These are phyloP conservation scores for Calosoma granatense DNA, from an alignment of 1,140 invertebrate species.

Conservation along the genomic window DNA sequence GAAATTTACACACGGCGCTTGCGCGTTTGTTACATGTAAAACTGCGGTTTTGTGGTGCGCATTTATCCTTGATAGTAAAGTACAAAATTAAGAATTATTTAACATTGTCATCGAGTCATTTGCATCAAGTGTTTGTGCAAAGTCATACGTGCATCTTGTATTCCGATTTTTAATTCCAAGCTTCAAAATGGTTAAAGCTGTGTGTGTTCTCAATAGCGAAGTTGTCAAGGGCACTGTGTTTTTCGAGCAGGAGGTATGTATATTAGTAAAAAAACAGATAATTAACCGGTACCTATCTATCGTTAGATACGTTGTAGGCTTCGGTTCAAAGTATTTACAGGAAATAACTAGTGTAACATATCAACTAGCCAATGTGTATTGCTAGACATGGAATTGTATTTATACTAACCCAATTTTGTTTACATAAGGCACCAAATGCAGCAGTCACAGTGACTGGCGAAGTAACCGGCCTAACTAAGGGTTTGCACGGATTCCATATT, in stretches of 20 bases:
- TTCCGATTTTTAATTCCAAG: too few relatives aligned
- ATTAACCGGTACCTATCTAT: background rate
- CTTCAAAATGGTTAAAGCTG: constrained; percentile 55
- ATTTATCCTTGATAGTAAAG: too few relatives aligned
- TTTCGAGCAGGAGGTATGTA: constrained; percentile 65
- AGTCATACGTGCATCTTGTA: too few relatives aligned
- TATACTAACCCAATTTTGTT: constrained; percentile 8
- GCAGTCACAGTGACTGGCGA: constrained; percentile 60
- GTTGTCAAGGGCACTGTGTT: constrained; percentile 63
- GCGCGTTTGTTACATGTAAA: too few relatives aligned
- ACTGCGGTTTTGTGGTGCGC: too few relatives aligned
- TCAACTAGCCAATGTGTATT: constrained; percentile 9
- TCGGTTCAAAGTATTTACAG: constrained; percentile 2
- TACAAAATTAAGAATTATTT: too few relatives aligned
- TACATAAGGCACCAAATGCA: constrained; percentile 35
- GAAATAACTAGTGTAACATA: constrained; percentile 11
- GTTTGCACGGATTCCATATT: constrained; percentile 87
- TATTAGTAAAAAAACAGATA: constrained; percentile 9
- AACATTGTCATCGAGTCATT: too few relatives aligned
- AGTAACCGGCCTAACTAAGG: constrained; percentile 55
- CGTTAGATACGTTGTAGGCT: too few relatives aligned
- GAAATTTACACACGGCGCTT: too few relatives aligned
- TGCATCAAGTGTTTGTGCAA: too few relatives aligned
- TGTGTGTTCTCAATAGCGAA: constrained; percentile 76
- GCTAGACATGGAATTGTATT: background rate